Base-by-base conservation (phyloP, 2,888 invertebrate species). In the Tethea ocularis region DNA sequence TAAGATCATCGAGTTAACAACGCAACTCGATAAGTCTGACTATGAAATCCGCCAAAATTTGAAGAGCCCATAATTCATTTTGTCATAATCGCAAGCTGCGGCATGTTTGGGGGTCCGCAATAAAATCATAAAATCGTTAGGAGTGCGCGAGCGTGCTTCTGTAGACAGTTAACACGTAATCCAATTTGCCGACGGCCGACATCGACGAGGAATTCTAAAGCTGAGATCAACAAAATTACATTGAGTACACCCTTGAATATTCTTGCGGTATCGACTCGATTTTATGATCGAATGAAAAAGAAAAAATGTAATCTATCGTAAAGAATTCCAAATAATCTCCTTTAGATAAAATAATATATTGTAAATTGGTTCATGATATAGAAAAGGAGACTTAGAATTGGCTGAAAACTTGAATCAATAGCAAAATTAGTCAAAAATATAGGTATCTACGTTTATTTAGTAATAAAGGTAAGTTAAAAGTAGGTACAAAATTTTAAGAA, bases 121-220 rank as follows among this genome's bases (percentile, higher is more conserved):
- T 89, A 87, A 88, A 87, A 89, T 89, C 83, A 89, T 89, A 87
- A 91, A 92, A 88, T 79, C 84, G 81, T 88, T 86, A 86, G 74
- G 70, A 74, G 70, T 71, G 72, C 73, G 73, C 67, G 72, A 70
- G 75, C 76, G 73, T 72, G 72, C 78, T 74, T 74, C 78, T 71
- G 77, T 74, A 77, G 84, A 78, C 84, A 82, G 83, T 88, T 87
- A 84, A 78, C 87, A 81, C 83, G 86, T 92, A 92, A 92, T 92
- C 92, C 90, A 91, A 92, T 92, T 91, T 91, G 78, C 69, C 61
- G 80, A 68, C 74, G 79, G 72, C 72, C 80, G 82, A 78, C 83
- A 74, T 75, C 77, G 76, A 61, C 80, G 75, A 82, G 87, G 88
- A 89, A 89, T 91, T 86, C 75, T 88, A 87, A 89, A 87, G 72